These are phyloP conservation scores for Astur gentilis DNA, from an alignment of 2,113 vertebrate species.

Conservation along the genomic window DNA sequence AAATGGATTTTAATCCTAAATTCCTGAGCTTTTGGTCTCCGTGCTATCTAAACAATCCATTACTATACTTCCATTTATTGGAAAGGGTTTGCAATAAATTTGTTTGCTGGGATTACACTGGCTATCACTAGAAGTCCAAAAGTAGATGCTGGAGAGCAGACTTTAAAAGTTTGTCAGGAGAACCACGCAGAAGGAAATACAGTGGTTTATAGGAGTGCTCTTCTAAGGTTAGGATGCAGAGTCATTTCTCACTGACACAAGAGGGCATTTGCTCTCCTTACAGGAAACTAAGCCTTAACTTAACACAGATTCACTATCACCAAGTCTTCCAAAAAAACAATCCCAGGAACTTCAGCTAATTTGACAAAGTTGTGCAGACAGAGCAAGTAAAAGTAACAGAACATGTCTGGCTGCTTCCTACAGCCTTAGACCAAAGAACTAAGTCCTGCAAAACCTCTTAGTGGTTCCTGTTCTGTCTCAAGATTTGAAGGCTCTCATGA, in stretches of 20 bases:
- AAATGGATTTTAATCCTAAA: background rate
- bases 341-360: background rate
- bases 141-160: background rate
- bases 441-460: background rate
- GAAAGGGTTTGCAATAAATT: background rate
- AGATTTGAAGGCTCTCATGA: background rate
- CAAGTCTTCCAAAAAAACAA: background rate
- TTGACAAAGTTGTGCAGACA: background rate
- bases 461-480: background rate
- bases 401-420: background rate
- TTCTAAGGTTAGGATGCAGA: background rate
- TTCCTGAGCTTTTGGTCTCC: background rate
- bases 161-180: background rate
- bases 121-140: background rate
- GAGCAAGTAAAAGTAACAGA: background rate
- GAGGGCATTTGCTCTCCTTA: background rate
- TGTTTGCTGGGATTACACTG: background rate
- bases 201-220: background rate
- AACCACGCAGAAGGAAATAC: background rate
- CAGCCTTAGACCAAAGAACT: background rate
- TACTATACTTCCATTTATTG: background rate
- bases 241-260: background rate
- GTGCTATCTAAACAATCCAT: background rate
- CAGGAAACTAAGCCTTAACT: background rate
- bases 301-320: background rate